Evolutionary conservation across 2,113 vertebrate species (phyloP), one percentile per base, ranked within the genome.

Genomic region (Zosterops japonicus): DNA sequence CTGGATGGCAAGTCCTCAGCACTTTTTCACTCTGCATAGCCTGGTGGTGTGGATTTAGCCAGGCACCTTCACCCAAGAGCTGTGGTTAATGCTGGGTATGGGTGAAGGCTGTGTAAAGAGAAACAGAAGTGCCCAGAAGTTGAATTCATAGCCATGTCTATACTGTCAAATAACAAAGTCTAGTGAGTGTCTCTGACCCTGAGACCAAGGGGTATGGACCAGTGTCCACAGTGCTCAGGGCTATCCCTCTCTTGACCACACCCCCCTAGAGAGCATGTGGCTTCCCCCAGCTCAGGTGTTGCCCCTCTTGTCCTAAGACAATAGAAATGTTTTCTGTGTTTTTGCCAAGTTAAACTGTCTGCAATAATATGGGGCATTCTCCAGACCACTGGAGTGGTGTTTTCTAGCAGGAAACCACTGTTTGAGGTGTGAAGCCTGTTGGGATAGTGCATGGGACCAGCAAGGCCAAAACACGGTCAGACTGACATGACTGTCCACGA

Each of bases 261-360:
- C 2, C 12, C 11, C 24, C 3, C 42, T 22, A 12, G 7, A 52
- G 7, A 2, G 1, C 28, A 31, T 10, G 6, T 1, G 6, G 9
- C 55, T 69, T 60, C 36, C 49, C 22, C 31, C 44, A 74, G 29
- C 35, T 76, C 39, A 47, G 6, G 8, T 60, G 67, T 59, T 93
- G 59, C 23, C 14, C 35, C n/a, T 87, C 42, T 36, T 42, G 41
- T 60, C 65, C 12, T 79, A 67, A 84, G 50, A 74, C 28, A 77
- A 44, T 20, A 83, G 36, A 93, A 81, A 31, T 5, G n/a, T 57
- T 91, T 87, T 69, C 24, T 91, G 69, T 82, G 52, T 42, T 91
- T 94, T 87, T 60, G 64, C 28, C 81, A 95, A 74, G 64, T 41
- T 70, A 81, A 91, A 53, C 50, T 65, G n/a, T 36, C 64, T 95